phyloP scores from a whole-genome alignment of 2,888 invertebrate species.

The Blastobasis lacticolella region DNA sequence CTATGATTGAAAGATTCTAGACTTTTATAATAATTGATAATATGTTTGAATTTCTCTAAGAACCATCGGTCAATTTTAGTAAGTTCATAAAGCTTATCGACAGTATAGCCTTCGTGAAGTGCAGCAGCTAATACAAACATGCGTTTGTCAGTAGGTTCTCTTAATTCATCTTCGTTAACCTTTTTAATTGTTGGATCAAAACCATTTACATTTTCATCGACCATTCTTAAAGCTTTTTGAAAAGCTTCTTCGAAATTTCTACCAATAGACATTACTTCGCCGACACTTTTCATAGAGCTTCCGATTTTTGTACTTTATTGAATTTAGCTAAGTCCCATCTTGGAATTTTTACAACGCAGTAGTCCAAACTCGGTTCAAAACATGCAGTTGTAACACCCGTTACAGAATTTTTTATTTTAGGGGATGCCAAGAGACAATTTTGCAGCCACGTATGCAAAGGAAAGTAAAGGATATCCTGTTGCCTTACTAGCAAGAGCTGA shows the following conservation, averaged over 20 bases:
- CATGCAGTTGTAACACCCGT: constrained; percentile 97
- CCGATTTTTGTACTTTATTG: constrained; percentile 95
- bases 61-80: constrained; percentile 99
- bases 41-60: constrained; percentile 93
- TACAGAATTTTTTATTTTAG: constrained; percentile 93
- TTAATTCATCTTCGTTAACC: constrained; percentile 88
- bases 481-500: constrained; percentile 99
- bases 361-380: constrained; percentile 99
- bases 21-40: constrained; percentile 81
- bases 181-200: constrained; percentile 91
- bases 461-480: constrained; percentile 97
- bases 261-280: constrained; percentile 99
- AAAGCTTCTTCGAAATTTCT: constrained; percentile 99
- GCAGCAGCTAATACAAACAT: constrained; percentile 98
- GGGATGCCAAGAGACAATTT: constrained; percentile 92
- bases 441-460: constrained; percentile 99
- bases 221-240: constrained; percentile 99
- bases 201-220: constrained; percentile 93
- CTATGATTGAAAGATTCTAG: constrained; percentile 79
- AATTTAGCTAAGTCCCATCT: constrained; percentile 99
- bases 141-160: constrained; percentile 96
- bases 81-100: constrained; percentile 90
- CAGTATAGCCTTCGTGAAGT: constrained; percentile 83
- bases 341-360: constrained; percentile 99
- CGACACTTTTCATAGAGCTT: constrained; percentile 99